A percentile compares a stretch with the other conserved stretches of the same genome.
phyloP scores from a whole-genome alignment of 2,888 invertebrate genomes.

The Anagyrus pseudococci region DNA sequence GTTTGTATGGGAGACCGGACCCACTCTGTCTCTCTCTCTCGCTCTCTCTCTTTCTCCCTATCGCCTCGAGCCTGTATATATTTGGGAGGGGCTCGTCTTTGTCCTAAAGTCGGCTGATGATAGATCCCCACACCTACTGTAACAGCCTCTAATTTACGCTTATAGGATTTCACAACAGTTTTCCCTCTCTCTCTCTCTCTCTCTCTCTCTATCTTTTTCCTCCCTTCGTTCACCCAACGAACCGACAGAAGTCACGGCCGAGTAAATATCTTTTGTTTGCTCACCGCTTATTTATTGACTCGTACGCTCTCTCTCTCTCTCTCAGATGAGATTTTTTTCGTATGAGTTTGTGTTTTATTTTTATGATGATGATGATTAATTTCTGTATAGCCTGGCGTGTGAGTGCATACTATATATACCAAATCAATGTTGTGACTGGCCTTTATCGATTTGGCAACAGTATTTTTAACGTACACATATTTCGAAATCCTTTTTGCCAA shows the following conservation, averaged over 20 bases:
- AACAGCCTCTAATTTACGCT: conserved; percentile 41
- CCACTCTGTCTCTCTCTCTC: conserved; percentile 44
- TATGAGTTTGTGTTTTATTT: too few relatives aligned
- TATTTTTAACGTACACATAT: too few relatives aligned
- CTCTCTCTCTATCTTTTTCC: too few relatives aligned
- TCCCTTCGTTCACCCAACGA: conserved; percentile 11
- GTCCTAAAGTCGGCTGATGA: conserved; percentile 46
- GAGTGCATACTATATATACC: too few relatives aligned
- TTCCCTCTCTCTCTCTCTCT: not conserved
- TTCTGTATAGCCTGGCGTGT: too few relatives aligned
- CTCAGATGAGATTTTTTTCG: too few relatives aligned
- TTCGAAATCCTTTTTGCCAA: too few relatives aligned
- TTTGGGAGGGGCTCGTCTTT: not conserved
- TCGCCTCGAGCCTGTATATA: conserved; percentile 44
- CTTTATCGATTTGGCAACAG: too few relatives aligned
- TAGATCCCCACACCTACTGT: conserved; percentile 54
- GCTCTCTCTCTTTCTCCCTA: conserved; percentile 43
- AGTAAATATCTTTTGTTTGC: too few relatives aligned
- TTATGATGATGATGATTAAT: too few relatives aligned
- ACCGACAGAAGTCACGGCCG: too few relatives aligned
- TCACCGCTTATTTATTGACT: conserved; percentile 23
- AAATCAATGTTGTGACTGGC: too few relatives aligned
- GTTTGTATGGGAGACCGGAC: conserved; percentile 52
- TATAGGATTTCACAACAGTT: conserved; percentile 25
- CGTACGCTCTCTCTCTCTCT: not conserved